These are phyloP conservation scores for Parazoanthus darwini DNA, from an alignment of 92 coral and sea anemone genomes.

Conservation along the genomic window DNA sequence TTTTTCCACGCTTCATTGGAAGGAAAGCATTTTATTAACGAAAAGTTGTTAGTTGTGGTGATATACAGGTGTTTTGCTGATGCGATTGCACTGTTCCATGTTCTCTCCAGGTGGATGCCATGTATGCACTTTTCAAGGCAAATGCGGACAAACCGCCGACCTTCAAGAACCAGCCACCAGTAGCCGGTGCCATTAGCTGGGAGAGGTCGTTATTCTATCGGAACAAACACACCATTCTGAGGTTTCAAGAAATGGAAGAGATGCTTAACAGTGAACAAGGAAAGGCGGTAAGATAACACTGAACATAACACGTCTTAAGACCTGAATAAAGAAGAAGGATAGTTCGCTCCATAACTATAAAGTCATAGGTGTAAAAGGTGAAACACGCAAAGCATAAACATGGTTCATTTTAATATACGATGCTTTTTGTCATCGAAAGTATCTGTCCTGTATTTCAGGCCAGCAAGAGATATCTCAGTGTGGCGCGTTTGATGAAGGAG, in stretches of 20 bases:
- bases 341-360: too few species aligned
- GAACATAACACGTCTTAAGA: not conserved
- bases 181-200: slow-evolving; percentile 98
- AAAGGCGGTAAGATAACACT: slow-evolving; percentile 65
- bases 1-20: not conserved
- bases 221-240: slow-evolving; percentile 89
- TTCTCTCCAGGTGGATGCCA: slow-evolving; percentile 86
- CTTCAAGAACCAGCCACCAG: slow-evolving; percentile 99
- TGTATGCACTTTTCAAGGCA: slow-evolving; percentile 88
- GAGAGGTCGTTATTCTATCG: slow-evolving; percentile 95
- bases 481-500: slow-evolving; percentile 96
- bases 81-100: not conserved
- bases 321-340: not conserved
- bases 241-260: slow-evolving; percentile 99
- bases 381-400: not conserved
- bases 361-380: not conserved
- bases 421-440: not conserved
- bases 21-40: too few species aligned
- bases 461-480: slow-evolving; percentile 93
- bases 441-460: slow-evolving; percentile 59
- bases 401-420: too few species aligned
- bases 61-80: not conserved
- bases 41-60: too few species aligned
- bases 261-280: slow-evolving; percentile 99
- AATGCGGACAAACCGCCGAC: slow-evolving; percentile 88